Evolutionary conservation across 2,113 vertebrate genomes (phyloP), one percentile per base, ranked within the genome.

Genomic region (Speoplatyrhinus poulsoni): DNA sequence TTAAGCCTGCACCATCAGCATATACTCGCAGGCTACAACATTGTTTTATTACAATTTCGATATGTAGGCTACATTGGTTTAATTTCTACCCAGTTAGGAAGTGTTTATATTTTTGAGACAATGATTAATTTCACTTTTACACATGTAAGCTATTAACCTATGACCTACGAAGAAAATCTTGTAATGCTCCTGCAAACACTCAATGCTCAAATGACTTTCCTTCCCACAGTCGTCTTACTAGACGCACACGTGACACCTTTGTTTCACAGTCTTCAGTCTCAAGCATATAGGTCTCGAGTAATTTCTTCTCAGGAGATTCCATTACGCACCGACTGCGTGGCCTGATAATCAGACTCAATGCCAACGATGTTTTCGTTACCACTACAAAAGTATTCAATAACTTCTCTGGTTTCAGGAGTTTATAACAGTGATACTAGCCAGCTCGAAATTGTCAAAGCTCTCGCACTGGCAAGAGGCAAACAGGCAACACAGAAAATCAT

Each of bases 91-190:
- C n/a, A 55, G 15, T 17, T 55, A 17, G n/a, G 54, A n/a, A 55
- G 17, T 17, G n/a, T 17, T 16, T 16, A 17, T 11, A 19, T 16
- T 48, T 62, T 48, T 13, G 36, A 16, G 59, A 16, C 33, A 11
- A 16, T n/a, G 16, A 1, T 8, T 55, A 17, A 3, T 55, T 16
- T 19, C 9, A 11, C 17, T 41, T 60, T 62, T 49, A 50, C 12
- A 9, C 16, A 10, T 50, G 19, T 7, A 63, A 8, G 4, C 67
- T 48, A 46, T 80, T 54, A 36, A 73, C 19, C 62, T 67, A 6
- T 41, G 46, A 10, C 26, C 8, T 46, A 53, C n/a, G 70, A 9
- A 41, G 62, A 59, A 68, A 26, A 26, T 26, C 1, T 26, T 26
- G 26, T 26, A 26, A 57, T 32, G 56, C 9, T 60, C 46, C 59